These are phyloP conservation scores for Micropterix aruncella DNA, from an alignment of 2,888 invertebrate genomes.

Conservation along the genomic window DNA sequence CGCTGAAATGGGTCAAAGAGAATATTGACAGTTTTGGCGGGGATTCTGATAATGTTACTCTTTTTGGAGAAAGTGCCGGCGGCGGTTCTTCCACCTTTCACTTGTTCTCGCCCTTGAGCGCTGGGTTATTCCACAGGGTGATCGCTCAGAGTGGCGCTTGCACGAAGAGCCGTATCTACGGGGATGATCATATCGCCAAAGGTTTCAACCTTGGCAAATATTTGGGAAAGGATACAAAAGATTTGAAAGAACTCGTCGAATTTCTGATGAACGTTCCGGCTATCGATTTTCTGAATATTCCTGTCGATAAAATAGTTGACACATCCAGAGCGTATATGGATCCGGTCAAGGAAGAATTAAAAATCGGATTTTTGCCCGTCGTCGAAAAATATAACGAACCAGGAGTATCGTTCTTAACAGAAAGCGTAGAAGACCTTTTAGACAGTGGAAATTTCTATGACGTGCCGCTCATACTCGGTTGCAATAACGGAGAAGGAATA, in stretches of 20 bases:
- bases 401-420: constrained; percentile 7
- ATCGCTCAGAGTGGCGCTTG: too few relatives aligned
- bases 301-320: constrained; percentile 2
- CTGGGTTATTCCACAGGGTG: too few relatives aligned
- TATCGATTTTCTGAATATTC: constrained; percentile 4
- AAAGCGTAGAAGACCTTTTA: constrained; percentile 5
- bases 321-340: too few relatives aligned
- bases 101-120: too few relatives aligned
- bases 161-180: too few relatives aligned
- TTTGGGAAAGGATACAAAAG: constrained; percentile 8
- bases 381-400: constrained; percentile 10
- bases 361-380: constrained; percentile 8
- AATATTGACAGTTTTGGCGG: constrained; percentile 30
- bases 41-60: constrained; percentile 26
- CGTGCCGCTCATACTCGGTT: constrained; percentile 8
- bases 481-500: constrained; percentile 8
- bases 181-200: constrained; percentile 4
- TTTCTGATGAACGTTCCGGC: constrained; percentile 7
- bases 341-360: too few relatives aligned
- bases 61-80: constrained; percentile 36
- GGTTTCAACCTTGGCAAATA: constrained; percentile 10
- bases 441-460: constrained; percentile 5
- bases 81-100: too few relatives aligned
- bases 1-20: constrained; percentile 26
- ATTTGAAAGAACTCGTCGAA: constrained; percentile 5